Evolutionary conservation across 2,888 invertebrate genomes (phyloP), one percentile per base, ranked within the genome.

Genomic region (Cryptus viduatorius): DNA sequence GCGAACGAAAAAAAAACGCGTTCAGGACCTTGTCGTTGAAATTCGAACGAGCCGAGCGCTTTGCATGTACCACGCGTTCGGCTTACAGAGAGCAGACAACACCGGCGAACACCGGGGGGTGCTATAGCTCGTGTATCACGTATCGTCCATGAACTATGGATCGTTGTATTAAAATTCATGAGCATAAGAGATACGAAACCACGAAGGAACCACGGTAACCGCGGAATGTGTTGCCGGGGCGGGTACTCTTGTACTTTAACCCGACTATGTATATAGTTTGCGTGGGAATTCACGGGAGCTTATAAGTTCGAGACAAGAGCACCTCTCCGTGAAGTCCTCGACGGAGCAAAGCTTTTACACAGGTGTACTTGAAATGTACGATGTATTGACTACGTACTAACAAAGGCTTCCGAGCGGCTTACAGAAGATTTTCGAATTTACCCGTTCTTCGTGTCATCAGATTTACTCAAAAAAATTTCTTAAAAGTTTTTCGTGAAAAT

Each of bases 91-190:
- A 76, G 72, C 69, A 76, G 56, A 7, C 67, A 31, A 73, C 59
- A 50, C 19, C 19, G 44, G 37, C 29, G 24, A 31, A 73, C 59
- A 31, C 19, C 14, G 44, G 50, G 44, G 24, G 56, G 56, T 56
- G 37, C 16, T 29, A 29, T 19, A 61, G n/a, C 53, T 29, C 59
- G 8, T 61, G 61, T 50, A 73, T 80, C 83, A 72, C 76, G 76
- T 80, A 76, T 83, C 71, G 69, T 50, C 42, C 77, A 50, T 77
- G 72, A 77, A 61, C 83, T 77, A 73, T 68, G 44, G 68, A 81
- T 77, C 68, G 72, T 53, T 19, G 72, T 71, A 81, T 84, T 81
- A 84, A 81, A 81, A 81, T 84, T 84, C 84, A 84, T 84, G 84
- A 84, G 72, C 77, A 73, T 68, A 72, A 81, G 84, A 72, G 77